These are phyloP conservation scores for Zonitis immaculata DNA, from an alignment of 2,888 invertebrate genomes.

Conservation along the genomic window DNA sequence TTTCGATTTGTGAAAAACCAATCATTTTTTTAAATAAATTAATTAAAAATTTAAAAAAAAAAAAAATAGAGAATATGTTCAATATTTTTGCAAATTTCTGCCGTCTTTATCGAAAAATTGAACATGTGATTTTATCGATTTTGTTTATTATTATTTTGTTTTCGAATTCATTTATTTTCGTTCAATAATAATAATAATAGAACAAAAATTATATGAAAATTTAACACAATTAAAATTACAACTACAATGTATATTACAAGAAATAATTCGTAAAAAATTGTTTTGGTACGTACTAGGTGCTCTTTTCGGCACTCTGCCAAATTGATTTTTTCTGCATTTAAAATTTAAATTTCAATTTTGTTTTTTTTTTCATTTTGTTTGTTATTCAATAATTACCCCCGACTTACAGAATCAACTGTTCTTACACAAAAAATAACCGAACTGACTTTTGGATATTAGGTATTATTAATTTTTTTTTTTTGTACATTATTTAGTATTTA, in stretches of 20 bases:
- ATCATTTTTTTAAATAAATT: constrained; percentile 16
- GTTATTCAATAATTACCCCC: constrained; percentile 29
- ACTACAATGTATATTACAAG: constrained; percentile 35
- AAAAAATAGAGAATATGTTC: background rate
- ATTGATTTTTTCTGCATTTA: constrained; percentile 11
- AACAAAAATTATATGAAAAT: constrained; percentile 17
- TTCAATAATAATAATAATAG: background rate
- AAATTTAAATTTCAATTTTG: too few relatives aligned
- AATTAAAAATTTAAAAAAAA: constrained; percentile 9
- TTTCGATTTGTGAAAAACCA: constrained; percentile 33
- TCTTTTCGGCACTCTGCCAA: constrained; percentile 37
- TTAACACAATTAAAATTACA: constrained; percentile 20
- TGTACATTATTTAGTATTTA: constrained; percentile 37
- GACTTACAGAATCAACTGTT: constrained; percentile 25
- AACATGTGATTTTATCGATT: background rate
- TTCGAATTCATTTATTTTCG: background rate
- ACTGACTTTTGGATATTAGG: constrained; percentile 18
- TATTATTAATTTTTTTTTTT: constrained; percentile 27
- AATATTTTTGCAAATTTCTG: background rate
- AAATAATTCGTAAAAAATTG: constrained; percentile 39
- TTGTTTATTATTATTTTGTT: background rate
- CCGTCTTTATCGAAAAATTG: too few relatives aligned
- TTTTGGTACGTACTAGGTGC: constrained; percentile 41
- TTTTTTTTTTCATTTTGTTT: background rate
- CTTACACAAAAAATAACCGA: constrained; percentile 35